Evolutionary conservation across 2,888 invertebrate genomes (phyloP).

Genomic region (Acanthosepion lycidas): DNA sequence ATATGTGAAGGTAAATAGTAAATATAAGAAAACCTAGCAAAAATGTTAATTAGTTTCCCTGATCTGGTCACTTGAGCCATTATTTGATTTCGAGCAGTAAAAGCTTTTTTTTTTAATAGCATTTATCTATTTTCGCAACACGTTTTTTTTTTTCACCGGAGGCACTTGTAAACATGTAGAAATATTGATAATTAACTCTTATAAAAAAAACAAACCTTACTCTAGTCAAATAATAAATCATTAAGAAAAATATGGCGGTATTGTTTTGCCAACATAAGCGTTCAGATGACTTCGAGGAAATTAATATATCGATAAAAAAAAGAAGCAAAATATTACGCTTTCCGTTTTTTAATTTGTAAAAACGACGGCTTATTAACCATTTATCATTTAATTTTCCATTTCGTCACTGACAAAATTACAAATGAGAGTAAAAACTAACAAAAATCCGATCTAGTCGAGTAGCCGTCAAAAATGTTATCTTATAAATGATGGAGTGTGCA

Average conservation of each 20-base stretch:
- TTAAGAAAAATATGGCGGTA: neutral
- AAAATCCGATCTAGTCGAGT: neutral
- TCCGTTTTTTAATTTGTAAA: neutral
- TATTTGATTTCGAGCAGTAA: no score
- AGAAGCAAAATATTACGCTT: neutral
- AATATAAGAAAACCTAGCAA: no score
- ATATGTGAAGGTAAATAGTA: no score
- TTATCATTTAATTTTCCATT: neutral
- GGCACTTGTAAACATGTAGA: no score
- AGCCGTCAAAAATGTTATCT: neutral
- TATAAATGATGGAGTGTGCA: neutral
- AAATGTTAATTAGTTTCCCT: no score
- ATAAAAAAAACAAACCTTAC: neutral
- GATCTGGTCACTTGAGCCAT: no score
- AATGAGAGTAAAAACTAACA: neutral
- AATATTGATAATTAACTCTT: neutral
- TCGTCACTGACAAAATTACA: constrained; percentile 33
- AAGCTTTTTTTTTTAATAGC: no score
- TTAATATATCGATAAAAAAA: neutral
- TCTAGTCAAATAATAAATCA: neutral
- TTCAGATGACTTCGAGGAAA: neutral
- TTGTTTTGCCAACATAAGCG: neutral
- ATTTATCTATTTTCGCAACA: no score
- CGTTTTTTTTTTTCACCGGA: no score
- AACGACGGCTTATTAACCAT: neutral